Evolutionary conservation across 2,888 invertebrate genomes (phyloP).

Genomic region (Drosophila macrothrix): DNA sequence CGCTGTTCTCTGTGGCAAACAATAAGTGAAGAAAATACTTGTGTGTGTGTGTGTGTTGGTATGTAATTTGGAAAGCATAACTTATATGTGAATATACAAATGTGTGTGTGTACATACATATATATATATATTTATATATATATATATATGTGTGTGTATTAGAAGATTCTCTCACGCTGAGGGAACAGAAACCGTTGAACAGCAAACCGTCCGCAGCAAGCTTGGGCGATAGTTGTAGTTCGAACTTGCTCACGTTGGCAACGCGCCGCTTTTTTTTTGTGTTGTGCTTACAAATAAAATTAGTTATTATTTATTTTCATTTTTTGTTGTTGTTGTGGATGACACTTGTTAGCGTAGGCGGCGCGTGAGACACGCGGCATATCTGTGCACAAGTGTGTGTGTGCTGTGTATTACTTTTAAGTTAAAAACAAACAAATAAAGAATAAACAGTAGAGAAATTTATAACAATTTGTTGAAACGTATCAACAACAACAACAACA

Average conservation of each 20-base stretch:
- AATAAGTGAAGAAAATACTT: conserved; percentile 67
- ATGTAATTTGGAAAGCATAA: conserved; percentile 56
- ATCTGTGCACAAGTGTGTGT: conserved; percentile 21
- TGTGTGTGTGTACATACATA: not conserved
- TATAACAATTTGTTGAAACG: conserved; percentile 48
- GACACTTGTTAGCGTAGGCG: conserved; percentile 55
- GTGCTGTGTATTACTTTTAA: conserved; percentile 29
- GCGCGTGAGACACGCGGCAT: conserved; percentile 45
- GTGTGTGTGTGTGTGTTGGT: conserved; percentile 22
- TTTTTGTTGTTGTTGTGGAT: conserved; percentile 37
- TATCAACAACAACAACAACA: conserved; percentile 42
- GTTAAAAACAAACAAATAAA: conserved; percentile 25
- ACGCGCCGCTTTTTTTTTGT: conserved; percentile 43
- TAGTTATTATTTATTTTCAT: conserved; percentile 56
- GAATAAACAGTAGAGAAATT: conserved; percentile 35
- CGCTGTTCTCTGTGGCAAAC: conserved; percentile 58
- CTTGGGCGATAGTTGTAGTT: conserved; percentile 62
- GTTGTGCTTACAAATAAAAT: conserved; percentile 37
- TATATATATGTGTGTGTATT: conserved; percentile 43
- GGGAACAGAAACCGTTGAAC: conserved; percentile 43
- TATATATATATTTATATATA: conserved; percentile 14
- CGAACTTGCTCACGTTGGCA: conserved; percentile 60
- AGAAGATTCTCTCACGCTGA: conserved; percentile 67
- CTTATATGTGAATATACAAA: conserved; percentile 24
- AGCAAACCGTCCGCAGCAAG: conserved; percentile 32